These are phyloP conservation scores for Epinotia bilunana DNA, from an alignment of 2,888 invertebrate genomes.

Conservation along the genomic window DNA sequence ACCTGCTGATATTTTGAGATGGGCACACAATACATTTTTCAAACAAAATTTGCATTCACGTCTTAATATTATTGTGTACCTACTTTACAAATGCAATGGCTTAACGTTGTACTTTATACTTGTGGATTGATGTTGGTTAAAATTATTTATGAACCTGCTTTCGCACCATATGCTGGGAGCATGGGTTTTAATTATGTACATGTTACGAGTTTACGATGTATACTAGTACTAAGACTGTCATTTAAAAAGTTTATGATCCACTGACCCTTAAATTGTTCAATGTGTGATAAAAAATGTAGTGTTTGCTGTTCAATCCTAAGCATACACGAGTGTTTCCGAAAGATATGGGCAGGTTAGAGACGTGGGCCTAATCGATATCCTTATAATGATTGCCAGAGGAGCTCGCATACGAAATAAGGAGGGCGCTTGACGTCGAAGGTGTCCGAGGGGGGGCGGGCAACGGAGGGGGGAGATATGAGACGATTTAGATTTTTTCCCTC, in stretches of 20 bases:
- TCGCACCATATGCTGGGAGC: background rate
- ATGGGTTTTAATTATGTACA: slow-evolving; percentile 1
- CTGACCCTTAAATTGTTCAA: slow-evolving; percentile 33
- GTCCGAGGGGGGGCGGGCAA: slow-evolving; percentile 69
- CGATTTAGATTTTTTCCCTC: slow-evolving; percentile 85
- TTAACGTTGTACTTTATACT: background rate
- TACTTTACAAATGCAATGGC: background rate
- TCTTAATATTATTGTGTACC: slow-evolving; percentile 5
- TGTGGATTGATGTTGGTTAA: background rate
- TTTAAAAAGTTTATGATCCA: slow-evolving; percentile 10
- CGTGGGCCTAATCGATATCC: slow-evolving; percentile 84
- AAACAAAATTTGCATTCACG: slow-evolving; percentile 18
- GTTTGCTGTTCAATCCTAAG: slow-evolving; percentile 65
- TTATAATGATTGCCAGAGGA: slow-evolving; percentile 85
- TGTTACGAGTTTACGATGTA: background rate
- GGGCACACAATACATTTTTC: slow-evolving; percentile 23
- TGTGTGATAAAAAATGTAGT: slow-evolving; percentile 47
- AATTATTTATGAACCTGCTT: background rate
- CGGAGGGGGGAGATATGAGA: slow-evolving; percentile 81
- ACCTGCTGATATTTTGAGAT: slow-evolving; percentile 35
- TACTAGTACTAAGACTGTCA: background rate
- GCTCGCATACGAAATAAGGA: slow-evolving; percentile 85
- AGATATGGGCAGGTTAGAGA: slow-evolving; percentile 82
- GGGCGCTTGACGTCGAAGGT: slow-evolving; percentile 81
- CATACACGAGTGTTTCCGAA: slow-evolving; percentile 74